These are phyloP conservation scores for Caenorhabditis inopinata DNA, from an alignment of 1,140 invertebrate genomes.

Conservation along the genomic window DNA sequence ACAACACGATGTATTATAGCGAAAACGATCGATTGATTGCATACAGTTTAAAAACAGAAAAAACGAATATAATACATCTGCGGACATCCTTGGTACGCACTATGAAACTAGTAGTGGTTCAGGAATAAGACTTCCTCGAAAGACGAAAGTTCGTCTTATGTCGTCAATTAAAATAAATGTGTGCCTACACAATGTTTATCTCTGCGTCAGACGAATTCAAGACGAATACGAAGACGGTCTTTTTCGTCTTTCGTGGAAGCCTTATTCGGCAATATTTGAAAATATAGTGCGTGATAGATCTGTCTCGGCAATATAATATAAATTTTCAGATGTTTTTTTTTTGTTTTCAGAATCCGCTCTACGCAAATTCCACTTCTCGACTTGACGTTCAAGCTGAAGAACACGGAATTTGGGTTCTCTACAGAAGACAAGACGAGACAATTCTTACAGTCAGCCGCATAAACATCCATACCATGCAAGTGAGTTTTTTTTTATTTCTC, in stretches of 20 bases:
- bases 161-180: too few species aligned
- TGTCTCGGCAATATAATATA: too few species aligned
- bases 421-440: neutral
- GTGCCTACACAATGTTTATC: too few species aligned
- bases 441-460: neutral
- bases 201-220: too few species aligned
- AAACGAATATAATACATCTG: neutral
- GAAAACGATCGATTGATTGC: neutral
- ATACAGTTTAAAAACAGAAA: neutral
- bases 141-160: too few species aligned
- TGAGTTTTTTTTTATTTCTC: neutral
- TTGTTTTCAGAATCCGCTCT: neutral
- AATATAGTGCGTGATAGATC: too few species aligned
- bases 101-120: too few species aligned
- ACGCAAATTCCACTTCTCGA: neutral
- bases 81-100: neutral
- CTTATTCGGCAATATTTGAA: too few species aligned
- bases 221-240: too few species aligned
- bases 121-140: too few species aligned
- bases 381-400: neutral
- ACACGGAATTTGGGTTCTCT: constrained; percentile 21
- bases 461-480: neutral
- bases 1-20: constrained; percentile 10
- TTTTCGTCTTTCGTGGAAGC: too few species aligned
- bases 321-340: neutral